Conservation (phyloP, 2,888 invertebrate genomes). For the Ectropis crepuscularia region DNA sequence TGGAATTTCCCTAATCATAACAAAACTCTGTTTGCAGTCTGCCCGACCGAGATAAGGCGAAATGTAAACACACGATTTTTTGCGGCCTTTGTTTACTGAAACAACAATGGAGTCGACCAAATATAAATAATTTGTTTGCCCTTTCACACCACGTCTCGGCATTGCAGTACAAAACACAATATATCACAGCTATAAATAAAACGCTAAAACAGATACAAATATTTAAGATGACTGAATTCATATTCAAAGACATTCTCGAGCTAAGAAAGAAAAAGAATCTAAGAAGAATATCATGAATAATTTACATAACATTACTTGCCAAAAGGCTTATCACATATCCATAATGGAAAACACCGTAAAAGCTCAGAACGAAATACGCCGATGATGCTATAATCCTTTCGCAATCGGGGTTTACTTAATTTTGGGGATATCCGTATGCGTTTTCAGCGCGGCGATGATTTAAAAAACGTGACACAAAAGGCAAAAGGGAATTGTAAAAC, state of each 20-base stretch:
- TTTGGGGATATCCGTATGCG: slow-evolving; percentile 60
- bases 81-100: slow-evolving; percentile 34
- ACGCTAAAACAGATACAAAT: neutral
- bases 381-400: slow-evolving; percentile 27
- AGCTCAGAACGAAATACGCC: slow-evolving; percentile 6
- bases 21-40: slow-evolving; percentile 46
- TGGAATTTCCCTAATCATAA: slow-evolving; percentile 45
- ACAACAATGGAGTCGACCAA: slow-evolving; percentile 38
- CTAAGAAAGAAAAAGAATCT: slow-evolving; percentile 11
- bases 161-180: neutral
- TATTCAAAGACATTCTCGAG: slow-evolving; percentile 7
- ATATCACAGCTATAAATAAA: neutral
- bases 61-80: slow-evolving; percentile 44
- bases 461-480: slow-evolving; percentile 65
- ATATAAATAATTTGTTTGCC: slow-evolving; percentile 39
- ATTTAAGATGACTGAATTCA: slow-evolving; percentile 7
- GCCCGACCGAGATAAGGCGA: slow-evolving; percentile 42
- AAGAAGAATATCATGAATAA: slow-evolving; percentile 16
- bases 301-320: slow-evolving; percentile 14
- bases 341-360: slow-evolving; percentile 15
- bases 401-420: slow-evolving; percentile 40
- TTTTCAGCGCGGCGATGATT: slow-evolving; percentile 55
- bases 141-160: slow-evolving; percentile 15
- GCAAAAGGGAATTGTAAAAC: slow-evolving; percentile 50
- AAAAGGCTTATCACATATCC: slow-evolving; percentile 19